Percentiles rank a stretch among this genome's conserved stretches.
phyloP scores from a whole-genome alignment of 2,113 vertebrate species.

The Poicephalus gulielmi region DNA sequence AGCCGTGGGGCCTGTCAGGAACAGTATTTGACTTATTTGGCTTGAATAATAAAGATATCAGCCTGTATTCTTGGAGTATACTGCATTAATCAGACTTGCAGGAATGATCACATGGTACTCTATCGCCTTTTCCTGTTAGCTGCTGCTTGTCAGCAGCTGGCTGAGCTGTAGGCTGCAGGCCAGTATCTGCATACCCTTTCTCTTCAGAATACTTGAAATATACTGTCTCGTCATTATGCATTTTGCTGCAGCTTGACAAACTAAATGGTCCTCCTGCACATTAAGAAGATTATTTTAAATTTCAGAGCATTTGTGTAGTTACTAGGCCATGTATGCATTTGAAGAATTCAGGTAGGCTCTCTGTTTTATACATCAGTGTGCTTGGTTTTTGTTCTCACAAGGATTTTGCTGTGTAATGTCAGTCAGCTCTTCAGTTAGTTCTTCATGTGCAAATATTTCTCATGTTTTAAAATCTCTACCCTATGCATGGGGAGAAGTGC shows the following conservation, averaged over 20 bases:
- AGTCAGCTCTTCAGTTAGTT: constrained; percentile 62
- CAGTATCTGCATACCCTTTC: constrained; percentile 79
- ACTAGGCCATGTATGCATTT: constrained; percentile 85
- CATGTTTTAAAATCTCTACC: neutral
- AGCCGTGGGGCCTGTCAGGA: neutral
- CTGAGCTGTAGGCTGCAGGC: constrained; percentile 82
- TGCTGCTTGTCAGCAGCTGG: constrained; percentile 82
- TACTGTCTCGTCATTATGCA: constrained; percentile 69
- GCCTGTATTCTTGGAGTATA: constrained; percentile 77
- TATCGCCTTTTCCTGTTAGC: constrained; percentile 77
- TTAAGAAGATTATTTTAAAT: constrained; percentile 65
- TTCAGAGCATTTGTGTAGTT: constrained; percentile 66
- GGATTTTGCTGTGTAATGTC: constrained; percentile 81
- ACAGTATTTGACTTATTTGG: constrained; percentile 58
- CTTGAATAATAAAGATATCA: constrained; percentile 67
- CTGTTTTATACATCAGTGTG: constrained; percentile 65
- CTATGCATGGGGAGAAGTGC: constrained; percentile 49
- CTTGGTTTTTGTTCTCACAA: constrained; percentile 73
- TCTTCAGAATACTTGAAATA: constrained; percentile 71
- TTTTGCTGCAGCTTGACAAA: constrained; percentile 70
- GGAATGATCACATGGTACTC: constrained; percentile 86
- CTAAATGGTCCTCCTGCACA: constrained; percentile 74
- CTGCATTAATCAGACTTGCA: constrained; percentile 87
- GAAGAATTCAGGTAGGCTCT: constrained; percentile 86
- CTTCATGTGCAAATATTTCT: constrained; percentile 73